Evolutionary conservation across 2,797 vertebrate genomes (phyloP).

Genomic region (Psittacula derbiana): DNA sequence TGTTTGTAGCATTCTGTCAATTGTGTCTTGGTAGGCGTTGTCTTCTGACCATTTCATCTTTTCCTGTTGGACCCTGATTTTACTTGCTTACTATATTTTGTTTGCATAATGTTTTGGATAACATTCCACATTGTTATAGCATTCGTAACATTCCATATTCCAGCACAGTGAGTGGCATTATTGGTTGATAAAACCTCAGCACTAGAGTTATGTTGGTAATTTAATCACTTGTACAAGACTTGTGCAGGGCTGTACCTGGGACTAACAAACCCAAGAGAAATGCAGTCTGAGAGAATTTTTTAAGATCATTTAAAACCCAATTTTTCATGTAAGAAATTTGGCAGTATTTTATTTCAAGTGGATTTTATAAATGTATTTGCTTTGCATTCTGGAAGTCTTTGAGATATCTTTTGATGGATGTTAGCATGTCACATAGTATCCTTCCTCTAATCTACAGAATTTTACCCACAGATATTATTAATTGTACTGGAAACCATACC

Average conservation of each 20-base stretch:
- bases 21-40: not conserved
- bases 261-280: not conserved
- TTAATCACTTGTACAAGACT: not conserved
- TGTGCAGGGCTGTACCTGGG: not conserved
- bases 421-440: not conserved
- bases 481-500: not conserved
- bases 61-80: not conserved
- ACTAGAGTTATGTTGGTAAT: not conserved
- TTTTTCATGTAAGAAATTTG: not conserved
- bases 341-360: not conserved
- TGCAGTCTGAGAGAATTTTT: not conserved
- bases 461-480: not conserved
- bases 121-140: not conserved
- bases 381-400: not conserved
- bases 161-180: not conserved
- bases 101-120: not conserved
- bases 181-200: not conserved
- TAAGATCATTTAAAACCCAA: not conserved
- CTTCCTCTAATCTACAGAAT: not conserved
- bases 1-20: not conserved
- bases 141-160: not conserved
- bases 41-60: not conserved
- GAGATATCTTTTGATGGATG: not conserved
- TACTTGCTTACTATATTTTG: not conserved
- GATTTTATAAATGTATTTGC: not conserved